Percentiles rank a stretch among this genome's conserved stretches.
Evolutionary conservation across 37 sponge, comb jelly and placozoan genomes (phyloP).

Genomic region (Hexactinellida sp.): DNA sequence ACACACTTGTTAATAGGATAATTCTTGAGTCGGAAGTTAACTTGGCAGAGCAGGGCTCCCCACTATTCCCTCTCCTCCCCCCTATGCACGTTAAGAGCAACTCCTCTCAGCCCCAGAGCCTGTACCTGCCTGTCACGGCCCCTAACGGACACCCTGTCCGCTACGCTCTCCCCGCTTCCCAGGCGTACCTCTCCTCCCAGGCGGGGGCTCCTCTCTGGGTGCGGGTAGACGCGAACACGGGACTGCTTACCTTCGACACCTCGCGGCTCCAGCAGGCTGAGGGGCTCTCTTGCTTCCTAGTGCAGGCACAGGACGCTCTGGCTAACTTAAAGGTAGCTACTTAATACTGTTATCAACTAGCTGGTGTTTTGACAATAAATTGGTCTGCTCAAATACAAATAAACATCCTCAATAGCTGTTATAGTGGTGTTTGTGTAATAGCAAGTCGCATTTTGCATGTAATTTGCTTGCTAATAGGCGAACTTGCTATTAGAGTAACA

Average conservation of each 20-base stretch:
- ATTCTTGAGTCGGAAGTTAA: constrained; percentile 32
- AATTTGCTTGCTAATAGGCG: too few relatives aligned
- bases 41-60: constrained; percentile 37
- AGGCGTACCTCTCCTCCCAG: background rate
- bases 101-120: background rate
- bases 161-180: constrained; percentile 28
- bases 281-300: background rate
- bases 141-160: constrained; percentile 35
- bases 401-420: too few relatives aligned
- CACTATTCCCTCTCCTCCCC: constrained; percentile 36
- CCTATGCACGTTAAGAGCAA: constrained; percentile 26
- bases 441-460: too few relatives aligned
- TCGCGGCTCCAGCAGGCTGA: background rate
- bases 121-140: constrained; percentile 24
- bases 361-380: background rate
- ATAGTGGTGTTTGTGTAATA: too few relatives aligned
- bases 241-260: background rate
- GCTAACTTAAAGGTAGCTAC: background rate
- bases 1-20: constrained; percentile 35
- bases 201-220: background rate
- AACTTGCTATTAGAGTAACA: too few relatives aligned
- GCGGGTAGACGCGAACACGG: background rate
- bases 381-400: background rate
- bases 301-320: background rate
- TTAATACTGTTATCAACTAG: background rate